phyloP scores from a whole-genome alignment of 2,888 invertebrate species.

The Entomobrya multifasciata region DNA sequence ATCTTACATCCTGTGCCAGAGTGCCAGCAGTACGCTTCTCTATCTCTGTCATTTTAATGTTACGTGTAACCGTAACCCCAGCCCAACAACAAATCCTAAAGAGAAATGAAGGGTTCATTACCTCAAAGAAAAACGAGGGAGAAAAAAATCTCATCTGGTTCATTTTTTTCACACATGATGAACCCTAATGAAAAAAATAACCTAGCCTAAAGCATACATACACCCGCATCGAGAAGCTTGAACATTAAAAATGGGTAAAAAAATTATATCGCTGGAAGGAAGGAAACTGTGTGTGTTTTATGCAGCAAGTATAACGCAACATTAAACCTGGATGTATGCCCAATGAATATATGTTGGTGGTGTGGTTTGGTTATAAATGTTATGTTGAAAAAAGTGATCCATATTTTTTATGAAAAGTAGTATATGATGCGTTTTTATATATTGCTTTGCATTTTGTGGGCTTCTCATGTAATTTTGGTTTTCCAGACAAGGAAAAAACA shows the following conservation, averaged over 20 bases:
- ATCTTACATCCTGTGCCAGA: constrained; percentile 72
- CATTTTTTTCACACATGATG: constrained; percentile 71
- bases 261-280: constrained; percentile 62
- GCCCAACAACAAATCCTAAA: constrained; percentile 47
- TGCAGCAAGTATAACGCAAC: no score
- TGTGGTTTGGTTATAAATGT: background rate
- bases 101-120: constrained; percentile 68
- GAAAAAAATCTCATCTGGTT: constrained; percentile 70
- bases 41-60: background rate
- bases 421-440: constrained; percentile 10
- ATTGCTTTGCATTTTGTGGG: background rate
- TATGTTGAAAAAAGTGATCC: constrained; percentile 11
- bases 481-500: background rate
- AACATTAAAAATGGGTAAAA: constrained; percentile 62
- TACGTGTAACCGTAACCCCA: background rate
- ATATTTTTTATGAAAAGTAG: constrained; percentile 44
- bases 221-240: constrained; percentile 14
- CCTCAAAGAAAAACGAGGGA: constrained; percentile 63
- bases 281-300: constrained; percentile 50
- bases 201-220: constrained; percentile 20
- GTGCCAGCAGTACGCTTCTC: constrained; percentile 15
- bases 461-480: background rate
- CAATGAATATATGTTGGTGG: background rate
- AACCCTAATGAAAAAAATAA: constrained; percentile 61
- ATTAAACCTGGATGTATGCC: constrained; percentile 2